Conservation (phyloP, 2,888 invertebrate species). For the Germaria angustata region DNA sequence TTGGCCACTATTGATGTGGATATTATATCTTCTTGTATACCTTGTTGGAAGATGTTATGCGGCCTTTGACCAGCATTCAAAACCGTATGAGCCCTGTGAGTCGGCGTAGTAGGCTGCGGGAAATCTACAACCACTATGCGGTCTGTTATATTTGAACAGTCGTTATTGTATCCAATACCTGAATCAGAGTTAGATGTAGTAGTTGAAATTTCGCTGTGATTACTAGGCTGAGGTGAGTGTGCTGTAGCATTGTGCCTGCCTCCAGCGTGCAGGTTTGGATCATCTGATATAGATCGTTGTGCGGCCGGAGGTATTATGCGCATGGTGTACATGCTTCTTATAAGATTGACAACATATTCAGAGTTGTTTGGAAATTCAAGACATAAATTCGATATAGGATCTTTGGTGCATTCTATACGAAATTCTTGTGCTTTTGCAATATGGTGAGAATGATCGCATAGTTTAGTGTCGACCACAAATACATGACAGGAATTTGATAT, state of each 20-base stretch:
- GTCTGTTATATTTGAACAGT: constrained; percentile 90
- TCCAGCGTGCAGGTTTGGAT: constrained; percentile 69
- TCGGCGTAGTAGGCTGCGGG: constrained; percentile 76
- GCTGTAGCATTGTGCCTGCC: constrained; percentile 78
- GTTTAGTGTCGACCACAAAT: constrained; percentile 94
- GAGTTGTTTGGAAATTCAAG: constrained; percentile 95
- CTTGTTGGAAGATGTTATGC: constrained; percentile 59
- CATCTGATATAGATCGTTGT: constrained; percentile 70
- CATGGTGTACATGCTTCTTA: constrained; percentile 87
- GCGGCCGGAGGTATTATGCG: constrained; percentile 79
- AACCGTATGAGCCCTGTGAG: constrained; percentile 42
- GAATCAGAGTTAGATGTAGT: constrained; percentile 97
- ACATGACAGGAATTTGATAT: constrained; percentile 96
- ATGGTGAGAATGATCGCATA: constrained; percentile 91
- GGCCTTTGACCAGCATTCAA: constrained; percentile 37
- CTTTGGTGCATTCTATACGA: constrained; percentile 90
- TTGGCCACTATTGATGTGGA: constrained; percentile 66
- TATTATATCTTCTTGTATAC: constrained; percentile 45
- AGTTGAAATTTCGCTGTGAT: constrained; percentile 88
- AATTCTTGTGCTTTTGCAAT: constrained; percentile 89
- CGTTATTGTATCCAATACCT: constrained; percentile 95
- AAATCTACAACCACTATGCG: constrained; percentile 89
- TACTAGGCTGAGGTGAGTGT: constrained; percentile 92
- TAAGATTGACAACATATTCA: constrained; percentile 86
- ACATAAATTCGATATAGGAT: constrained; percentile 88